These are phyloP conservation scores for Ptychodera flava DNA, from an alignment of 35 echinoderm and acorn worm species.

Conservation along the genomic window DNA sequence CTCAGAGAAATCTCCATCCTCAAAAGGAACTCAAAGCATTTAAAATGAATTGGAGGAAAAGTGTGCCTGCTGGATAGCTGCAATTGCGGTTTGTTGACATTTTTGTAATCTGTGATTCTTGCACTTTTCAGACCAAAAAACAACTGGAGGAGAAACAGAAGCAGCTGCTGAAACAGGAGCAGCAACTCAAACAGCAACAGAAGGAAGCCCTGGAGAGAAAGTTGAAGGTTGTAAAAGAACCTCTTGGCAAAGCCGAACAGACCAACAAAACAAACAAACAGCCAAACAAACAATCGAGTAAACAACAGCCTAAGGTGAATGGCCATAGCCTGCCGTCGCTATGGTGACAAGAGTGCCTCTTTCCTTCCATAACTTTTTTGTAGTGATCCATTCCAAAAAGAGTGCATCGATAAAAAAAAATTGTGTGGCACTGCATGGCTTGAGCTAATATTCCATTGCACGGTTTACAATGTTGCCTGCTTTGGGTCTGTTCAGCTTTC, in stretches of 20 bases:
- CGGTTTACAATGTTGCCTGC: not conserved
- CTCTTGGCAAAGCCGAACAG: not conserved
- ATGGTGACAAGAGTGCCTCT: not conserved
- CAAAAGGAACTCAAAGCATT: too few species aligned
- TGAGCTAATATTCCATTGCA: too few species aligned
- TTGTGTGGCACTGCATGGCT: not conserved
- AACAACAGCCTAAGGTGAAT: not conserved
- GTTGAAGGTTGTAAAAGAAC: constrained; percentile 36
- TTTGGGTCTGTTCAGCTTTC: not conserved
- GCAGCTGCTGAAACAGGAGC: constrained; percentile 68
- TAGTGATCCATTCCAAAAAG: not conserved
- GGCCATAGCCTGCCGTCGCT: not conserved
- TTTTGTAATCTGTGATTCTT: too few species aligned
- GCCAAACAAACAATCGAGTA: not conserved
- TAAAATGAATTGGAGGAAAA: too few species aligned
- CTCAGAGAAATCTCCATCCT: too few species aligned
- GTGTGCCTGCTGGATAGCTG: too few species aligned
- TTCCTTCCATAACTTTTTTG: not conserved
- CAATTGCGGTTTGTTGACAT: too few species aligned
- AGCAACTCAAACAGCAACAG: constrained; percentile 65
- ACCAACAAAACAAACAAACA: not conserved
- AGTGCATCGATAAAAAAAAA: not conserved
- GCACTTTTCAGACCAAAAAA: constrained; percentile 98
- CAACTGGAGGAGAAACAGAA: constrained; percentile 81
- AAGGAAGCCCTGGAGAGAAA: constrained; percentile 52